Conservation (phyloP, 2,797 vertebrate genomes). For the Ptychadena robeensis region DNA sequence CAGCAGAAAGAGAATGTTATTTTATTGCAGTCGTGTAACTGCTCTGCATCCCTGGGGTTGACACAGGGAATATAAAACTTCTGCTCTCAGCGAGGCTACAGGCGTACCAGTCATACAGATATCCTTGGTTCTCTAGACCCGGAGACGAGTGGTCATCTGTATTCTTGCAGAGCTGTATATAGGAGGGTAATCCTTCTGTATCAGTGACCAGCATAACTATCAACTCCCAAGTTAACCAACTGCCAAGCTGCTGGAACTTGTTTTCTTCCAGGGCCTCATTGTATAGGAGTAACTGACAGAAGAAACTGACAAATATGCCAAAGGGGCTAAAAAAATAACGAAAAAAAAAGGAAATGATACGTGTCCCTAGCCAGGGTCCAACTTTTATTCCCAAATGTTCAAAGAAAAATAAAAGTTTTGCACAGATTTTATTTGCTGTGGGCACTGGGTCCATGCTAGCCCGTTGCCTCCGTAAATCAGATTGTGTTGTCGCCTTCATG, state of each 20-base stretch:
- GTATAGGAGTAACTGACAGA: too few species aligned
- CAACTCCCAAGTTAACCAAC: background rate
- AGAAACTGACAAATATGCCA: too few species aligned
- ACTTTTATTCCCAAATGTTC: too few species aligned
- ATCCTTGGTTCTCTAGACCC: background rate
- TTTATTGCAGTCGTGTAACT: background rate
- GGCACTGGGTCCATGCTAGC: too few species aligned
- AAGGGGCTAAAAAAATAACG: too few species aligned
- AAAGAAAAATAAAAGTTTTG: too few species aligned
- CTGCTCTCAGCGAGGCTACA: background rate
- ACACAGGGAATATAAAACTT: background rate
- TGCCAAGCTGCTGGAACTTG: background rate
- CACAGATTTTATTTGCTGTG: too few species aligned
- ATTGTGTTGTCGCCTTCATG: too few species aligned
- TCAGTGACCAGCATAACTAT: conserved; percentile 3
- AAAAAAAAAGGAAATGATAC: too few species aligned
- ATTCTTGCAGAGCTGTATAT: background rate
- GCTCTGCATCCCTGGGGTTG: background rate
- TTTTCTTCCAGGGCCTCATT: background rate
- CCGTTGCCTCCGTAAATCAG: too few species aligned
- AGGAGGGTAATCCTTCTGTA: background rate
- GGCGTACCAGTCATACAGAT: background rate
- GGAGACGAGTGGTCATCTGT: background rate
- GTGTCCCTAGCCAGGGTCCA: too few species aligned
- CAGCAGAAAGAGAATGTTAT: background rate